Evolutionary conservation across 2,888 invertebrate species (phyloP), one percentile per base, ranked within the genome.

Genomic region (Agapetus fuscipes): DNA sequence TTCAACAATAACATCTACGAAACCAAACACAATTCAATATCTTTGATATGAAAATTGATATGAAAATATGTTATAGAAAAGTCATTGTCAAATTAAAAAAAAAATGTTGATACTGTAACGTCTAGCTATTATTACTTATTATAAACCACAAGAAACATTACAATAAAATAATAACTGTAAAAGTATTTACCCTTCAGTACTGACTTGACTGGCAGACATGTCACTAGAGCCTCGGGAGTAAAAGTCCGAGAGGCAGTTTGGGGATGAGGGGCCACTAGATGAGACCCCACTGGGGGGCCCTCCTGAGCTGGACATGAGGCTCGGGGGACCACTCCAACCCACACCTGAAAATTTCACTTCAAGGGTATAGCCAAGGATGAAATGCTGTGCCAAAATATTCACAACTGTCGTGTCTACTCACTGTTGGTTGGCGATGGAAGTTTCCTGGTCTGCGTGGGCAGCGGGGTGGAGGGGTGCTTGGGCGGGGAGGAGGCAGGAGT

Each of bases 271-370:
- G 16, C 76, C 78, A 35, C 76, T 75, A 5, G 82, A 84, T 0
- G 89, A 89, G 37, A 86, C 73, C 34, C 58, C 69, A 50, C 71
- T 71, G 9, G 64, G 67, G 34, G 66, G 54, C 53, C 69, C 70
- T 26, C 69, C 69, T 10, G 72, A 74, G 37, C 72, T 73, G 26
- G 72, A 72, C 64, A 72, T 64, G 48, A 85, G 78, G 39, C 88
- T 90, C 0, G 87, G 86, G 4, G 89, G 87, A 3, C 84, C 86
- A 57, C 86, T 86, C 86, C 87, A 89, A 47, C 85, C 86, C 57
- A 61, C 59, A 42, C 45, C 47, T 48, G 13, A 4, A 31, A 6
- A 20, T 4, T 6, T 6, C 20, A 20, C 4, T 6, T 9, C 20
- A 20, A 4, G n/a, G n/a, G n/a, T n/a, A n/a, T n/a, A n/a, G n/a